Conservation (phyloP, 2,888 invertebrate genomes). For the Deilephila elpenor region DNA sequence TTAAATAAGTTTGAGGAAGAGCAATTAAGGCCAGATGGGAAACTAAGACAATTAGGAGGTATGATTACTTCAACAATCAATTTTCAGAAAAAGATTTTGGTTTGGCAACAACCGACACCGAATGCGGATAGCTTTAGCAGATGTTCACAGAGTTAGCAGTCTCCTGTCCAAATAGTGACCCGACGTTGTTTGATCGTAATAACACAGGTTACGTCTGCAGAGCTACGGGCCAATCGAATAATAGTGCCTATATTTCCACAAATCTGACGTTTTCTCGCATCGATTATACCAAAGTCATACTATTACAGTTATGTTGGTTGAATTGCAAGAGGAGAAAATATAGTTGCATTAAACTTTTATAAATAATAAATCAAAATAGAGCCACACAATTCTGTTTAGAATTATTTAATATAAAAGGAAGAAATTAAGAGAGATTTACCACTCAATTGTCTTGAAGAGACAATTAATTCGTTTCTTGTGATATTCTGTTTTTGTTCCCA, state of each 20-base stretch:
- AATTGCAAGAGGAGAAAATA: too few species aligned
- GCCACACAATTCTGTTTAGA: background rate
- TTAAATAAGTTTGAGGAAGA: too few species aligned
- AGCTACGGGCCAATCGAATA: background rate
- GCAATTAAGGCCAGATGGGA: too few species aligned
- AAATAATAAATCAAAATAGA: too few species aligned
- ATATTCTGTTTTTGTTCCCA: background rate
- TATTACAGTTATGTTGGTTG: background rate
- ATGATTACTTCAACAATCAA: background rate
- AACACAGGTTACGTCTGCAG: background rate
- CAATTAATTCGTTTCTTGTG: background rate
- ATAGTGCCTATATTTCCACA: background rate
- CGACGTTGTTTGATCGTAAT: slow-evolving; percentile 10
- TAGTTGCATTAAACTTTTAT: too few species aligned
- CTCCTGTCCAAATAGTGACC: background rate
- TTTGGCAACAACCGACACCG: background rate
- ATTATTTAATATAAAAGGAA: background rate
- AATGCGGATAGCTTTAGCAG: background rate
- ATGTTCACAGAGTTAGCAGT: background rate
- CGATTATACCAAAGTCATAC: background rate
- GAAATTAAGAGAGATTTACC: background rate
- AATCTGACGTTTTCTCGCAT: background rate
- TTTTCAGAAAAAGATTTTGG: background rate
- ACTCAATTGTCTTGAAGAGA: background rate
- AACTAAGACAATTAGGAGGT: too few species aligned